A percentile compares a stretch with the other conserved stretches of the same genome.
Evolutionary conservation across 2,888 invertebrate genomes (phyloP).

Genomic region (Strigamia crassipes): DNA sequence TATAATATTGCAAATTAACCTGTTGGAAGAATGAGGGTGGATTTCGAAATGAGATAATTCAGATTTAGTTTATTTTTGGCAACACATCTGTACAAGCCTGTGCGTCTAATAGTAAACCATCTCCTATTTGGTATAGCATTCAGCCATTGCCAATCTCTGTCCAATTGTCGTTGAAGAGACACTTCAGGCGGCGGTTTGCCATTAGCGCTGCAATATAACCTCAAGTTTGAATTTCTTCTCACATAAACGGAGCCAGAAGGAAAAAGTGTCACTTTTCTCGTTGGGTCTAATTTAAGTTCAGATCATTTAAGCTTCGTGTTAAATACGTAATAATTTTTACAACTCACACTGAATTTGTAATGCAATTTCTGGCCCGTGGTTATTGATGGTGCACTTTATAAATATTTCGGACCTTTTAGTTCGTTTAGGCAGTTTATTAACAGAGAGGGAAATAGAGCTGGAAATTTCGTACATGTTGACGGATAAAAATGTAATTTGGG

Average conservation of each 20-base stretch:
- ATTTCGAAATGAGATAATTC: neutral
- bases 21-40: neutral
- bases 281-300: neutral
- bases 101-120: neutral
- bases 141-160: neutral
- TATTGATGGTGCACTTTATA: slow-evolving; percentile 3
- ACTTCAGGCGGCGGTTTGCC: slow-evolving; percentile 24
- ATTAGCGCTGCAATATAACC: neutral
- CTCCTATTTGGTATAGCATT: neutral
- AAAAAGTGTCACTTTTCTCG: neutral
- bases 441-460: neutral
- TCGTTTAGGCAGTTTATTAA: neutral
- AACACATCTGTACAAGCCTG: neutral
- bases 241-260: neutral
- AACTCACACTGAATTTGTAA: neutral
- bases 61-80: slow-evolving; percentile 1
- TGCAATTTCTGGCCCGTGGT: slow-evolving; percentile 16
- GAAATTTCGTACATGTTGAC: neutral
- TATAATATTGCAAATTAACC: neutral
- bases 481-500: neutral
- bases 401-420: neutral
- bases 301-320: neutral
- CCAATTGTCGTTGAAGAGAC: neutral
- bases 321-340: neutral
- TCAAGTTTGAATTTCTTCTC: neutral